Conservation (phyloP, 2,797 vertebrate genomes). For the Eurystomus glaucurus region DNA sequence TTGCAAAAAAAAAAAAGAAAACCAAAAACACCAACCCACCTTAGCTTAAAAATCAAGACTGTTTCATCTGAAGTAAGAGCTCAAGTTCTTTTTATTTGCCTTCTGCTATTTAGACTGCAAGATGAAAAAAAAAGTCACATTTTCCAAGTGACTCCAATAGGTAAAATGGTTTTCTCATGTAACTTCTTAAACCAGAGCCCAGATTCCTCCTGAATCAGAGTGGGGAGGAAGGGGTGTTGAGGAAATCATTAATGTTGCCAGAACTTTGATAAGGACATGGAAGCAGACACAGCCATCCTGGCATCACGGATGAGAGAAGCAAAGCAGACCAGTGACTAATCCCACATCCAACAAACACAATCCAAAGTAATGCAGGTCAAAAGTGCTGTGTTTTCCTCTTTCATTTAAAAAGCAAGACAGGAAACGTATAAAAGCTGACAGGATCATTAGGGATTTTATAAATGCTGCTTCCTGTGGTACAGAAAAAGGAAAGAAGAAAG, state of each 20-base stretch:
- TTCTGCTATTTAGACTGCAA: neutral
- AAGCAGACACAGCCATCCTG: slow-evolving; percentile 13
- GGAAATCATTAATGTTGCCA: neutral
- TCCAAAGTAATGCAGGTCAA: slow-evolving; percentile 9
- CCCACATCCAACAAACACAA: neutral
- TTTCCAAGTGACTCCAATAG: neutral
- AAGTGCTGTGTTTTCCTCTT: slow-evolving; percentile 33
- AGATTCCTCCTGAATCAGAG: neutral
- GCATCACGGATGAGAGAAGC: neutral
- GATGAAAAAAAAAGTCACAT: neutral
- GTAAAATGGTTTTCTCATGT: neutral
- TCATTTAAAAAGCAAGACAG: slow-evolving; percentile 57
- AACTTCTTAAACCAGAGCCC: neutral
- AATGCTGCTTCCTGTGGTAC: slow-evolving; percentile 72
- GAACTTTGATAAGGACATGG: neutral
- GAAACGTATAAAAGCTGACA: slow-evolving; percentile 75
- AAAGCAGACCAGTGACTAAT: neutral
- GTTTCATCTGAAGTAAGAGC: neutral
- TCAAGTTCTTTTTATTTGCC: neutral
- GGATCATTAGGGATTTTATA: slow-evolving; percentile 68
- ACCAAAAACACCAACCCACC: neutral
- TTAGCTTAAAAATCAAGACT: neutral
- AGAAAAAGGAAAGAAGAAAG: slow-evolving; percentile 57
- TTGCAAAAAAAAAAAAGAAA: neutral
- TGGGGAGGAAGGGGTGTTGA: neutral